Evolutionary conservation across 2,797 vertebrate genomes (phyloP).

Genomic region (Leptatherina wallacei): DNA sequence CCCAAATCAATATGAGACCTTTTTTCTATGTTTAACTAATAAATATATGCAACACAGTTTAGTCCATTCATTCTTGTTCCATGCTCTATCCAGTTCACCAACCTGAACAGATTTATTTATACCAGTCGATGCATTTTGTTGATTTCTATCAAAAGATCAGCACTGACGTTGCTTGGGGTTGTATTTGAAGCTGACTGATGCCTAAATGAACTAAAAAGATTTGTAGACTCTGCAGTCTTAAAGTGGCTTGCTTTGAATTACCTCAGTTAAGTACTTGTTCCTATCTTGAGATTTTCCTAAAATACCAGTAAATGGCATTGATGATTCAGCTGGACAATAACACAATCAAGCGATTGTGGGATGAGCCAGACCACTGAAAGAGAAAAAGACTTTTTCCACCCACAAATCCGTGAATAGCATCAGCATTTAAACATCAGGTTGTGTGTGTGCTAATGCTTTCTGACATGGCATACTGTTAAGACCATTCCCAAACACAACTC

Average conservation of each 20-base stretch:
- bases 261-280: conserved; percentile 51
- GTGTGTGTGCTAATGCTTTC: conserved; percentile 68
- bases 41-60: too few species aligned
- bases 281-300: conserved; percentile 70
- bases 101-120: neutral
- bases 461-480: conserved; percentile 67
- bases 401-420: conserved; percentile 76
- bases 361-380: conserved; percentile 65
- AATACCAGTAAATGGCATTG: conserved; percentile 72
- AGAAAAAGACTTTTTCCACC: conserved; percentile 59
- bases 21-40: too few species aligned
- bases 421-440: conserved; percentile 72
- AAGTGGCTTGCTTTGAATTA: conserved; percentile 44
- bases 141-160: conserved; percentile 1
- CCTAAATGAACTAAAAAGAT: conserved; percentile 40
- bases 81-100: neutral
- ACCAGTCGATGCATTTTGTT: neutral
- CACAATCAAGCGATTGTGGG: conserved; percentile 69
- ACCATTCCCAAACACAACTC: conserved; percentile 63
- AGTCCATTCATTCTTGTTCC: too few species aligned
- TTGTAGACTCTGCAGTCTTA: neutral
- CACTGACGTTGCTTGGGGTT: conserved; percentile 3
- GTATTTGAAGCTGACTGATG: conserved; percentile 27
- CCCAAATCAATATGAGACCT: too few species aligned
- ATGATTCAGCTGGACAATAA: conserved; percentile 60